Conservation (phyloP, 2,113 vertebrate genomes). For the Calyptomena viridis region DNA sequence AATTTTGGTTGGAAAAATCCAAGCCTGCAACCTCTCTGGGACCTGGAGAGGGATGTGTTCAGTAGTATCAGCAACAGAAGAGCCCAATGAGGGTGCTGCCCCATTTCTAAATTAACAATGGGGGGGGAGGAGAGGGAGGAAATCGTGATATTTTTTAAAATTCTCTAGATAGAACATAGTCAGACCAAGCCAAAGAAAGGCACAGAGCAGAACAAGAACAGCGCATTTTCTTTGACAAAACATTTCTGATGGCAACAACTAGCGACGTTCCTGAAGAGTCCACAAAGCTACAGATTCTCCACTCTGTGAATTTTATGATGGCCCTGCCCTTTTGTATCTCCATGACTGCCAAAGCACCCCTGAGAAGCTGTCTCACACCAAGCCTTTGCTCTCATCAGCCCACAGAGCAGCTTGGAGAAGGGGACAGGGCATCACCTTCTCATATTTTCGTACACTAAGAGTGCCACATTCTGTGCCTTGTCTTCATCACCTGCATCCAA, state of each 20-base stretch:
- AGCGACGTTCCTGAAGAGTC: neutral
- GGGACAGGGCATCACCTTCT: neutral
- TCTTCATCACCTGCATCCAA: neutral
- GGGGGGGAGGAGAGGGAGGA: accelerated
- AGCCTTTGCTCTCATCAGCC: neutral
- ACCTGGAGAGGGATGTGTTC: neutral
- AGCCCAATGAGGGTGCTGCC: neutral
- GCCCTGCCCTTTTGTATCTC: neutral
- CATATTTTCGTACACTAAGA: neutral
- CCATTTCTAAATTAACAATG: neutral
- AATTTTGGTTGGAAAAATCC: neutral
- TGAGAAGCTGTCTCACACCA: neutral
- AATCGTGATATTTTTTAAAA: neutral
- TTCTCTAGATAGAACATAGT: neutral
- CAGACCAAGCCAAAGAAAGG: neutral
- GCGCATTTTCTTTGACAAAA: neutral
- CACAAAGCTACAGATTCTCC: neutral
- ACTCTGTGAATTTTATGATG: neutral
- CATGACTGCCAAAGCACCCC: neutral
- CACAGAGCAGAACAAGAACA: neutral
- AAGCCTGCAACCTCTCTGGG: neutral
- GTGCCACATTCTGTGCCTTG: neutral
- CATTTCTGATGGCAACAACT: neutral
- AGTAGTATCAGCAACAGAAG: neutral
- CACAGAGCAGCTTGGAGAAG: neutral